These are phyloP conservation scores for Gobionotothen gibberifrons DNA, from an alignment of 2,797 vertebrate species.

Conservation along the genomic window DNA sequence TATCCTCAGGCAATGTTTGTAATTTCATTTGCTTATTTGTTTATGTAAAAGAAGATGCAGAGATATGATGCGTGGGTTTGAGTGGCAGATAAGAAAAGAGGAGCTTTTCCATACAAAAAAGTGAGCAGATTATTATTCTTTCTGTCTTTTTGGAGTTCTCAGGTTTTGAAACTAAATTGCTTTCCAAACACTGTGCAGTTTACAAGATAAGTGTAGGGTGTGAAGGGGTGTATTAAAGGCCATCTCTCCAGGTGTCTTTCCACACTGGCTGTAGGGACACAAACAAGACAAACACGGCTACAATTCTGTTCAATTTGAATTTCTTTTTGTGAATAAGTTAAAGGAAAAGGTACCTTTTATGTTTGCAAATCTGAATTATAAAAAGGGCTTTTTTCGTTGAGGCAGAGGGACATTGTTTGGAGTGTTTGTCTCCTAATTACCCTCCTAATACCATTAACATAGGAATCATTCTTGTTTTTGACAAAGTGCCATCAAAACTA, in stretches of 20 bases:
- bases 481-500: too few relatives aligned
- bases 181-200: neutral
- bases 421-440: too few relatives aligned
- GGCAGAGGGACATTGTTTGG: too few relatives aligned
- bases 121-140: slow-evolving; percentile 8
- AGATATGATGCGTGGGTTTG: slow-evolving; percentile 28
- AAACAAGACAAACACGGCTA: neutral
- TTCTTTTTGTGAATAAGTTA: neutral
- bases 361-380: slow-evolving; percentile 1
- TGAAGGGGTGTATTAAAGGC: neutral
- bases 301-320: neutral
- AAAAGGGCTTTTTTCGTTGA: too few relatives aligned
- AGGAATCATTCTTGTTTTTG: too few relatives aligned
- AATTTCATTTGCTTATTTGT: slow-evolving; percentile 56
- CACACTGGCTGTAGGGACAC: neutral
- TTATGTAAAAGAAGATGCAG: slow-evolving; percentile 33
- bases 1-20: slow-evolving; percentile 49
- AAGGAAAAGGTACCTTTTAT: neutral
- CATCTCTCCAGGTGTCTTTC: neutral
- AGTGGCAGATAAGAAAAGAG: slow-evolving; percentile 29
- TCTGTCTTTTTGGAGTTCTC: slow-evolving; percentile 19
- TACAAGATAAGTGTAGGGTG: neutral
- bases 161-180: neutral
- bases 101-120: slow-evolving; percentile 7
- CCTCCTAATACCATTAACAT: too few relatives aligned